Conservation (phyloP, 2,888 invertebrate species). For the Acleris sparsana region DNA sequence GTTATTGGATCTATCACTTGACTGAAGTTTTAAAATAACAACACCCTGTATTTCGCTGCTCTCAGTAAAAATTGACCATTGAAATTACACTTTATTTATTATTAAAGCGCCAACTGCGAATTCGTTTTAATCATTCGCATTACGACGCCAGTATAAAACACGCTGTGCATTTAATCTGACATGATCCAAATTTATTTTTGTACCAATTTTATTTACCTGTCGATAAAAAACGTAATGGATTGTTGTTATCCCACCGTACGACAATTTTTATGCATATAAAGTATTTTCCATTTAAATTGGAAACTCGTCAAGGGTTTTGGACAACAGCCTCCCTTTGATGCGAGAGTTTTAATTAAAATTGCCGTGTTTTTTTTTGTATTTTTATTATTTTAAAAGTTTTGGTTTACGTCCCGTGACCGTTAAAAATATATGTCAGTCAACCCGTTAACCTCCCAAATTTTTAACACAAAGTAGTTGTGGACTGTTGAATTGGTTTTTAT, state of each 20-base stretch:
- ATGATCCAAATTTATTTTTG: slow-evolving; percentile 1
- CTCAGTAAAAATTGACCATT: no score
- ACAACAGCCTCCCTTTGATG: slow-evolving; percentile 29
- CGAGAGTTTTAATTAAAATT: slow-evolving; percentile 38
- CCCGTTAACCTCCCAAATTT: background rate
- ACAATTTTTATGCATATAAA: slow-evolving; percentile 56
- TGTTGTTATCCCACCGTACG: slow-evolving; percentile 27
- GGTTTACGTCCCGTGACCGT: no score
- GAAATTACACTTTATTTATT: no score
- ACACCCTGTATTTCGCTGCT: no score
- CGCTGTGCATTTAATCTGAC: background rate
- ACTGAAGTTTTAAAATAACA: no score
- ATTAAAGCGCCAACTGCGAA: no score
- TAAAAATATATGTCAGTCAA: background rate
- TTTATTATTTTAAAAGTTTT: background rate
- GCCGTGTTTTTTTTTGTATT: slow-evolving; percentile 27
- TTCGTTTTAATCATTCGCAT: no score
- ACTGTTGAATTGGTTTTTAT: no score
- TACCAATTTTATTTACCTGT: slow-evolving; percentile 9
- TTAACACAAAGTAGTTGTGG: background rate
- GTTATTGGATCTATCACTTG: no score
- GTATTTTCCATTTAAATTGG: slow-evolving; percentile 67
- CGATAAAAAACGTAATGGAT: slow-evolving; percentile 27
- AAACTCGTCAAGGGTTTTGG: slow-evolving; percentile 37
- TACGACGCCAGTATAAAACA: no score